Evolutionary conservation across 2,113 vertebrate genomes (phyloP).

Genomic region (Gavialis gangeticus): DNA sequence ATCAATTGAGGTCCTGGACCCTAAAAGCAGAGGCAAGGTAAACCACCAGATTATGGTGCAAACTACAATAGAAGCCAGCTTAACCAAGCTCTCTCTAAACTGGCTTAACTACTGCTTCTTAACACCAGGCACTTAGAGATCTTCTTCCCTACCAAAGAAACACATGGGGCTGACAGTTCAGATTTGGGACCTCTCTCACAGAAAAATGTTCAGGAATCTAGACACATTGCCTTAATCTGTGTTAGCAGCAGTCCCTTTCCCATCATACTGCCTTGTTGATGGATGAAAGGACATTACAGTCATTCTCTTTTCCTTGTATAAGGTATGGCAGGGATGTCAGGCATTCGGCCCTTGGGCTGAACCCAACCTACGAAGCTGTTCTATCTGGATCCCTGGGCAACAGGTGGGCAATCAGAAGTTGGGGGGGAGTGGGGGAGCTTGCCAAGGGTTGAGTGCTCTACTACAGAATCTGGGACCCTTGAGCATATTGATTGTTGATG

Average conservation of each 20-base stretch:
- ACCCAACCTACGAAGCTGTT: too few relatives aligned
- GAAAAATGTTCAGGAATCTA: slow-evolving; percentile 1
- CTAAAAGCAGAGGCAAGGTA: background rate
- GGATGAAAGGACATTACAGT: background rate
- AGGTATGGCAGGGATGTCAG: too few relatives aligned
- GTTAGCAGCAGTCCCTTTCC: background rate
- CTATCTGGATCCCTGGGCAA: too few relatives aligned
- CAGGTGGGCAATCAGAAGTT: too few relatives aligned
- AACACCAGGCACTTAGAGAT: background rate
- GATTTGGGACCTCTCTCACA: background rate
- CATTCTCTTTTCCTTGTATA: background rate
- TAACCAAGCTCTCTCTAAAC: background rate
- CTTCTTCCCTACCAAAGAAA: slow-evolving; percentile 26
- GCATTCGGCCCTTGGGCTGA: too few relatives aligned
- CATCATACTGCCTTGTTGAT: background rate
- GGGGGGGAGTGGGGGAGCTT: too few relatives aligned
- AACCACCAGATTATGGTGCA: background rate
- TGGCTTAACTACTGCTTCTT: background rate
- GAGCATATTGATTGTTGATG: too few relatives aligned
- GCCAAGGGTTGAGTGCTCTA: too few relatives aligned
- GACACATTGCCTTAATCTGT: background rate
- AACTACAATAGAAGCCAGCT: background rate
- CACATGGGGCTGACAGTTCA: background rate
- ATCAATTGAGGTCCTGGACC: background rate
- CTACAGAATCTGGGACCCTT: too few relatives aligned